A percentile compares a stretch with the other conserved stretches of the same genome.
phyloP scores from a whole-genome alignment of 1,140 invertebrate species.

The Piezodorus guildinii region DNA sequence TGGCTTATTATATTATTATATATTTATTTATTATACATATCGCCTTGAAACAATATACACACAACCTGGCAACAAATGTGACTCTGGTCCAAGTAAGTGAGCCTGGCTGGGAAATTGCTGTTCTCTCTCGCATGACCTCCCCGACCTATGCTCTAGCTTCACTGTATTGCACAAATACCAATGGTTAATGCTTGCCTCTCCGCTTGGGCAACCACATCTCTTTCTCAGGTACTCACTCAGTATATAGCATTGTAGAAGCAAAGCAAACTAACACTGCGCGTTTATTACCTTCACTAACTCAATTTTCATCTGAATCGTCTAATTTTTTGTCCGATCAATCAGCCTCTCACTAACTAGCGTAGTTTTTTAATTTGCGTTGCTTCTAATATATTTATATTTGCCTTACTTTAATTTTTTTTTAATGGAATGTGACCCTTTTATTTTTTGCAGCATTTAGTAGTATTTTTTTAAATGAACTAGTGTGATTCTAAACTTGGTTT shows the following conservation, averaged over 20 bases:
- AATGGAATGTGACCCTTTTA: constrained; percentile 22
- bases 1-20: constrained; percentile 13
- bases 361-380: constrained; percentile 25
- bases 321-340: constrained; percentile 1
- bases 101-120: constrained; percentile 11
- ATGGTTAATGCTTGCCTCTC: constrained; percentile 17
- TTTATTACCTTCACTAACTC: constrained; percentile 8
- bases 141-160: constrained; percentile 21
- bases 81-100: constrained; percentile 16
- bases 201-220: constrained; percentile 15
- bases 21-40: constrained; percentile 16
- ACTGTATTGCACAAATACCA: constrained; percentile 22
- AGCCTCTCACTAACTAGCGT: constrained; percentile 23
- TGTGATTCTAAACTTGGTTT: constrained; percentile 3
- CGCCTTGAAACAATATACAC: constrained; percentile 14
- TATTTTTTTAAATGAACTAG: constrained; percentile 5
- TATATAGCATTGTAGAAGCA: constrained; percentile 24
- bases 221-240: constrained; percentile 22
- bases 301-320: not conserved
- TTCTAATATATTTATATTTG: constrained; percentile 21
- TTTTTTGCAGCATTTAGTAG: constrained; percentile 20
- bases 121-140: constrained; percentile 20
- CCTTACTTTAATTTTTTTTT: constrained; percentile 13
- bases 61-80: constrained; percentile 15
- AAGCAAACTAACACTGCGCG: constrained; percentile 24